These are phyloP conservation scores for Gasteruption jaculator DNA, from an alignment of 2,888 invertebrate genomes.

Conservation along the genomic window DNA sequence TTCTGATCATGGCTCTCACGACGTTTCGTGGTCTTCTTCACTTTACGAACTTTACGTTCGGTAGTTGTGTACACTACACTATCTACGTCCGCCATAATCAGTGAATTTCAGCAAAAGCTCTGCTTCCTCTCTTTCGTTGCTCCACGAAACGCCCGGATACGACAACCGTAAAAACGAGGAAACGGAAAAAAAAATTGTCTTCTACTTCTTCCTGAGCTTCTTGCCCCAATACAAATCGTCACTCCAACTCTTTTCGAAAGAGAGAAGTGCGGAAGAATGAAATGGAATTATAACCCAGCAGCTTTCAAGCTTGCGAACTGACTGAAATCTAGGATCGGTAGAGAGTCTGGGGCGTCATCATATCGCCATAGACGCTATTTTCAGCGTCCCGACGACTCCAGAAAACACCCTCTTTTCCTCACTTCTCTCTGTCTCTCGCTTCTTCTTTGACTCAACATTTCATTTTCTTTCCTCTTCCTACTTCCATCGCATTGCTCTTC, in stretches of 20 bases:
- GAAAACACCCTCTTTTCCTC: conserved; percentile 30
- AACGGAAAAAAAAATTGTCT: too few species aligned
- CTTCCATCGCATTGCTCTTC: conserved; percentile 20
- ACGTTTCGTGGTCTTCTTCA: conserved; percentile 83
- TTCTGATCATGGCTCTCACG: conserved; percentile 71
- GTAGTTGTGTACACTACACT: conserved; percentile 82
- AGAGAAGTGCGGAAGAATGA: neutral
- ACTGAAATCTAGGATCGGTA: conserved; percentile 51
- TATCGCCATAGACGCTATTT: conserved; percentile 51
- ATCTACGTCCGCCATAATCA: conserved; percentile 94
- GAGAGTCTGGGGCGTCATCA: conserved; percentile 50
- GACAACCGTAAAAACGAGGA: too few species aligned
- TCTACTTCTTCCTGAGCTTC: too few species aligned
- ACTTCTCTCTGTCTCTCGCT: conserved; percentile 14
- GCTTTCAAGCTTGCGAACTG: conserved; percentile 50
- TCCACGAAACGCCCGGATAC: too few species aligned
- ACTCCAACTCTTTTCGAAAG: conserved; percentile 2
- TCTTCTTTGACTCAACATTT: conserved; percentile 16
- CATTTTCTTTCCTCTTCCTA: conserved; percentile 12
- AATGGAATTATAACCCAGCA: conserved; percentile 33
- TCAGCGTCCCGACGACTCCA: conserved; percentile 50
- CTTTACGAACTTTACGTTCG: conserved; percentile 82
- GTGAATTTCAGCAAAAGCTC: neutral
- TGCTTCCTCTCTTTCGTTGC: too few species aligned
- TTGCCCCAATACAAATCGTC: neutral